A percentile compares a stretch with the other conserved stretches of the same genome.
Conservation (phyloP, 1,140 invertebrate genomes). For the Drosophila erecta region DNA sequence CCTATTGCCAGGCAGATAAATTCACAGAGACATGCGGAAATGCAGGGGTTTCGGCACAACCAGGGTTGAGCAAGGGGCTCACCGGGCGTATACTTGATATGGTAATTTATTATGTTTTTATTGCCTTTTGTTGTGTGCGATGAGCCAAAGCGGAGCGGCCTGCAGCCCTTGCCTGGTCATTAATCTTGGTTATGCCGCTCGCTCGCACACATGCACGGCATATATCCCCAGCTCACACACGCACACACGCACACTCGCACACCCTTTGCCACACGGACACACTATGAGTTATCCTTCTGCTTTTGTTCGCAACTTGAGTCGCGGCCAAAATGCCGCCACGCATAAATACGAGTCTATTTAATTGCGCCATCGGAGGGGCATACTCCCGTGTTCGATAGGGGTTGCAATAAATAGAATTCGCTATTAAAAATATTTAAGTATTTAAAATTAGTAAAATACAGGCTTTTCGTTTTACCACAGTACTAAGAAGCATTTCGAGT, state of each 20-base stretch:
- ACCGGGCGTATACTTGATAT: constrained; percentile 77
- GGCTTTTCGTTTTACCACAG: no score
- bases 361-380: constrained; percentile 6
- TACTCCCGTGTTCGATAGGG: constrained; percentile 2
- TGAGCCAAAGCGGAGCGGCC: constrained; percentile 52
- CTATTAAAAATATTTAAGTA: neutral
- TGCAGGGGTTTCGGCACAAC: constrained; percentile 37
- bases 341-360: constrained; percentile 50
- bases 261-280: constrained; percentile 7
- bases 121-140: constrained; percentile 72
- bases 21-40: constrained; percentile 61
- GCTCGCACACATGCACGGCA: constrained; percentile 39
- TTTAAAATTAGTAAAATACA: neutral
- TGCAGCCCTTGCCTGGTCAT: constrained; percentile 77
- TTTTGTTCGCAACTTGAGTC: constrained; percentile 76
- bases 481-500: no score
- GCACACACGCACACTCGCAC: constrained; percentile 8
- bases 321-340: constrained; percentile 57
- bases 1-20: constrained; percentile 38
- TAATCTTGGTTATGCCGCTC: constrained; percentile 82
- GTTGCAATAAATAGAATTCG: neutral
- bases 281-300: constrained; percentile 72
- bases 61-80: neutral
- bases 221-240: constrained; percentile 6
- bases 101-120: constrained; percentile 84